Evolutionary conservation across 2,113 vertebrate genomes (phyloP), one percentile per base, ranked within the genome.

Genomic region (Siniperca knerii): DNA sequence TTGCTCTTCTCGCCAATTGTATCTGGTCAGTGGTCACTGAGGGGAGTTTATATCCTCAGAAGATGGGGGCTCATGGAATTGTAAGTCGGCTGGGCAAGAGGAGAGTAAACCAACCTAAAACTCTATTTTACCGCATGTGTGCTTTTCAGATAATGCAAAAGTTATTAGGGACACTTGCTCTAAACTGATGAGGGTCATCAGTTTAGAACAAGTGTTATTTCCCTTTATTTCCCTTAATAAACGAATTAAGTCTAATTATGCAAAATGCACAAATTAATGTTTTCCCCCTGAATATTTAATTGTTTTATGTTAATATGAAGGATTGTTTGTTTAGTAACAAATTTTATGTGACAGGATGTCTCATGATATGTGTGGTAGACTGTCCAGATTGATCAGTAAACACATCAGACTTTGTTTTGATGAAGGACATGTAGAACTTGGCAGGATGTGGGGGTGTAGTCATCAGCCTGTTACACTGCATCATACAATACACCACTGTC

Each of bases 401-500:
- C 86, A 75, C 73, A 66, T 92, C 83, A 87, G 82, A 85, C 87
- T 85, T 85, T 92, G 82, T 86, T 91, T 62, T 86, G 87, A 79
- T 88, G 83, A 86, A 57, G 61, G 81, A 70, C 81, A 48, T 75
- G 84, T 68, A 86, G 83, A 70, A 62, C n/a, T 84, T 87, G 88
- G 85, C 89, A 89, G 90, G 88, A 82, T 89, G 84, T 85, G 84
- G 82, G 86, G 81, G 90, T 77, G 89, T 64, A 86, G 85, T 91
- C 89, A 86, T 85, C 84, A 44, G 85, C 40, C 81, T 70, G 85
- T 87, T 85, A 82, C 86, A 73, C 87, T 81, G 72, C 79, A 77
- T 85, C 85, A 75, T 52, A 93, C 91, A 93, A 93, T 89, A 83
- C 92, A 40, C 61, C 87, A 90, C 89, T 92, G 92, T 93, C 82